Evolutionary conservation across 1,140 invertebrate species (phyloP).

Genomic region (Caerostris darwini): DNA sequence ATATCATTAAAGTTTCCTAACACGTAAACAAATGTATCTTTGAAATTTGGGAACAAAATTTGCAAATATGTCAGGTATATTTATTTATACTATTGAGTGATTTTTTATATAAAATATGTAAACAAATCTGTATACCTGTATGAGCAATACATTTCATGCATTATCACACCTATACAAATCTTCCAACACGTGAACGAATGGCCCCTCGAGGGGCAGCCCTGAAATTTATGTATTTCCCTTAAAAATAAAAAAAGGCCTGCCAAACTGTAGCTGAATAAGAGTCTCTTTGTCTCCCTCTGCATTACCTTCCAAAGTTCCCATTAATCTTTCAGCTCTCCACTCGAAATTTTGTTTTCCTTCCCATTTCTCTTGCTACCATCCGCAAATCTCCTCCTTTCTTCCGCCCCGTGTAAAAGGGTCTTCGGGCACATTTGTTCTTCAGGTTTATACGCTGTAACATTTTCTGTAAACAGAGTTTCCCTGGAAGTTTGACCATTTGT

Average conservation of each 20-base stretch:
- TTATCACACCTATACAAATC: background rate
- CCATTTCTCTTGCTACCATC: constrained; percentile 55
- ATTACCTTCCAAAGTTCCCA: constrained; percentile 66
- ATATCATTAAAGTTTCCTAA: no score
- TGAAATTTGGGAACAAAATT: no score
- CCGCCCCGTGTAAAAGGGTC: constrained; percentile 62
- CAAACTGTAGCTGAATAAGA: constrained; percentile 15
- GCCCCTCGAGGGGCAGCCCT: background rate
- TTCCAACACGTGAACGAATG: background rate
- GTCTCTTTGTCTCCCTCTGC: constrained; percentile 43
- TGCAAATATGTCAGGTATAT: background rate
- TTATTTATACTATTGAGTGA: no score
- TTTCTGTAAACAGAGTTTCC: constrained; percentile 74
- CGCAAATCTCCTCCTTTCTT: constrained; percentile 46
- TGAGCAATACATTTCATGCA: background rate
- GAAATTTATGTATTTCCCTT: constrained; percentile 41
- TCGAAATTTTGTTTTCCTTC: constrained; percentile 40
- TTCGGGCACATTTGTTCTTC: constrained; percentile 70
- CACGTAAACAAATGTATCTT: no score
- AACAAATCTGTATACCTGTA: no score
- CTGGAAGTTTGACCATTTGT: constrained; percentile 71
- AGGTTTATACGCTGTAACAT: constrained; percentile 74
- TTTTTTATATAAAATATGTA: no score
- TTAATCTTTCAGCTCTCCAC: constrained; percentile 63
- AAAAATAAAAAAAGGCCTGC: constrained; percentile 20